phyloP scores from a whole-genome alignment of 2,113 vertebrate genomes.

The Nannobrachium achirus region DNA sequence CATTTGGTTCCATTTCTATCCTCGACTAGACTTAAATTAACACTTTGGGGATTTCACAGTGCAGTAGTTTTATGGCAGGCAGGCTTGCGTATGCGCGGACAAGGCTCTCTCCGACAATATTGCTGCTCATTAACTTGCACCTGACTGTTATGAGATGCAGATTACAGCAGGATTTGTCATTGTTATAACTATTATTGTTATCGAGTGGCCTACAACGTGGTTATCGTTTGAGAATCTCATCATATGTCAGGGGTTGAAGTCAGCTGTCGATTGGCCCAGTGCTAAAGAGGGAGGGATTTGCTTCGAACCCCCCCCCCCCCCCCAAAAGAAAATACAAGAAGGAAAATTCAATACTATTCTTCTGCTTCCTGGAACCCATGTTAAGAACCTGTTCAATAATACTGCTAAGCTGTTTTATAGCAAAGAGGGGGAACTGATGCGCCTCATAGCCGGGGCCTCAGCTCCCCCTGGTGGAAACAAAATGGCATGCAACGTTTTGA shows the following conservation, averaged over 20 bases:
- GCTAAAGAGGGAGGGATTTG: slow-evolving; percentile 50
- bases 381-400: slow-evolving; percentile 58
- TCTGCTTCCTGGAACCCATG: slow-evolving; percentile 51
- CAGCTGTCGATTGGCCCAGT: slow-evolving; percentile 64
- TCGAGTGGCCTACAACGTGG: slow-evolving; percentile 46
- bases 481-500: slow-evolving; percentile 52
- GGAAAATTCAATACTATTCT: slow-evolving; percentile 36
- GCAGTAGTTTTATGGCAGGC: slow-evolving; percentile 65
- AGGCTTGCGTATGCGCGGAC: slow-evolving; percentile 67
- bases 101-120: slow-evolving; percentile 71
- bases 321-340: slow-evolving; percentile 54
- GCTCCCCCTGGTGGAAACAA: slow-evolving; percentile 69
- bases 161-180: slow-evolving; percentile 58
- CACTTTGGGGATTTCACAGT: slow-evolving; percentile 42
- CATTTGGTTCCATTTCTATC: too few relatives aligned
- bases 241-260: slow-evolving; percentile 42
- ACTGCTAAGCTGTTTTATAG: slow-evolving; percentile 69
- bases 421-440: slow-evolving; percentile 65
- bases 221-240: slow-evolving; percentile 56
- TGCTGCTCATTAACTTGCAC: slow-evolving; percentile 77
- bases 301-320: too few relatives aligned
- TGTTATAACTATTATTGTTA: slow-evolving; percentile 54
- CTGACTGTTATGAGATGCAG: slow-evolving; percentile 79
- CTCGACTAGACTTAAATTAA: too few relatives aligned
- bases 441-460: slow-evolving; percentile 65